Base-by-base conservation (phyloP, 2,888 invertebrate genomes). In the Chloroclysta siterata region DNA sequence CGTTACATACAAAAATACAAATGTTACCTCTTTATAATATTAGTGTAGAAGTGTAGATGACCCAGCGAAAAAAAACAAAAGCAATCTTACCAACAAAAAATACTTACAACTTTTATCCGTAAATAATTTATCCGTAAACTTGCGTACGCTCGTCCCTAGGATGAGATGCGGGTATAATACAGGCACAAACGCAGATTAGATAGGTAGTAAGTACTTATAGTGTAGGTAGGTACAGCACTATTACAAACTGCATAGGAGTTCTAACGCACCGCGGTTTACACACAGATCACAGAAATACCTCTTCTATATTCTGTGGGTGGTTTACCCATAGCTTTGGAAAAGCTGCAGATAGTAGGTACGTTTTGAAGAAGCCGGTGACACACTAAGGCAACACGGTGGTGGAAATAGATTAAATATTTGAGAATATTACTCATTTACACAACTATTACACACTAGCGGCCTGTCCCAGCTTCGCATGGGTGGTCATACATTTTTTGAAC, bases 141-240 rank as follows among this genome's bases (percentile, higher is more conserved):
- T 39, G 17, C 52, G 7, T 33, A 11, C 47, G 39, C 39, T 17
- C 42, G 11, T 53, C 53, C 42, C 60, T 53, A 52, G 28, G 5
- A 14, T 36, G 29, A 57, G 56, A 53, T 60, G 56, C 53, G 50
- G 50, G 63, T 17, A 68, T 66, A 66, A 65, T 62, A 56, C 56
- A 60, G 56, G 59, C 58, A 33, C 51, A 51, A 51, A 36, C 51
- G 65, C 58, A 70, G 66, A 70, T 68, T 54, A 69, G 68, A 33
- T 33, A 68, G 62, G 53, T 29, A 14, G 44, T 33, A 41, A 4
- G 22, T 22, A 41, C 11, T 11, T 41, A 4, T 1, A 8, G 13
- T 13, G 15, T 44, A 15, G 15, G 15, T 44, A 44, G 15, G 44
- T 44, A 44, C 15, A 15, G 2, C 44, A 44, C n/a, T 64, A 39